Conservation (phyloP, 2,113 vertebrate genomes). For the Ceyx melanurus region DNA sequence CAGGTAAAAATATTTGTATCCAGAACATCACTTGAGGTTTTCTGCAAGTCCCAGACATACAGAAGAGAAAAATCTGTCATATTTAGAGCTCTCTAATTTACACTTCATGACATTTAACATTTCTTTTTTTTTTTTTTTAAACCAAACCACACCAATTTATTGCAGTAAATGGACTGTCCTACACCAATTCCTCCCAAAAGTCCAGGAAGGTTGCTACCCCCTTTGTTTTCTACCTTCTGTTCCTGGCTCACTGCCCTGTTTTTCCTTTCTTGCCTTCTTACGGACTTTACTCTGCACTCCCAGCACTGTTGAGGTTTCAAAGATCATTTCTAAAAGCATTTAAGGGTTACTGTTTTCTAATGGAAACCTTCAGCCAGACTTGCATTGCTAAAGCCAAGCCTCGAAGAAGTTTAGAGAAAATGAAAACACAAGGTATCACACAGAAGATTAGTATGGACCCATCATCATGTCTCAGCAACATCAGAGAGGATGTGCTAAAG, state of each 20-base stretch:
- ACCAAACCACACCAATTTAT: background rate
- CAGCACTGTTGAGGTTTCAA: background rate
- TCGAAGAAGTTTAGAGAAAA: background rate
- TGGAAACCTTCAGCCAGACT: background rate
- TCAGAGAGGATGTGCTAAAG: background rate
- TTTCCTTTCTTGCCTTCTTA: background rate
- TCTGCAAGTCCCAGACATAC: constrained; percentile 24
- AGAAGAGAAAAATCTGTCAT: constrained; percentile 43
- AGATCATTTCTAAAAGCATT: background rate
- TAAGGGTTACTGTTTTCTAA: background rate
- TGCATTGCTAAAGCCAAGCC: background rate
- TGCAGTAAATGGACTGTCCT: constrained; percentile 44
- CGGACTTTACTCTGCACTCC: background rate
- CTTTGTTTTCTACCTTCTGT: background rate
- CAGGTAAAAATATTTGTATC: constrained; percentile 52
- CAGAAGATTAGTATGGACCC: background rate
- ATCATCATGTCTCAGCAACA: background rate
- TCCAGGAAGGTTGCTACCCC: background rate
- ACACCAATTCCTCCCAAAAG: background rate
- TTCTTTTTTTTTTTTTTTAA: too few species aligned
- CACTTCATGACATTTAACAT: background rate
- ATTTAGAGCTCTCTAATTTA: background rate
- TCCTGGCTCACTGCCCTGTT: background rate
- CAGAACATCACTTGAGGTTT: constrained; percentile 30
- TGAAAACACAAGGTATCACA: fast-evolving